Base-by-base conservation (phyloP, 2,888 invertebrate species). In the Atethmia centrago region DNA sequence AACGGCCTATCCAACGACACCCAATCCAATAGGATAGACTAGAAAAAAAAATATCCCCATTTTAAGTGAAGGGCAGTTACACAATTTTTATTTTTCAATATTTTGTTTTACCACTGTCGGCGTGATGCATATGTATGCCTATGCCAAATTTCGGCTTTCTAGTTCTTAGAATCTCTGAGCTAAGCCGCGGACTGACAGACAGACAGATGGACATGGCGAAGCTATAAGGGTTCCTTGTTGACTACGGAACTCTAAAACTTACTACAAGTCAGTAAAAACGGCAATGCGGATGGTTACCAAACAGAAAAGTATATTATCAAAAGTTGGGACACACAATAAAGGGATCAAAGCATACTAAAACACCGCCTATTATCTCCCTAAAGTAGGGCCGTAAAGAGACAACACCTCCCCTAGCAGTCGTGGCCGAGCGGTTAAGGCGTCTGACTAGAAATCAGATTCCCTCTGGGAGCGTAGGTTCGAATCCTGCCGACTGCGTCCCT, bases 401-500 rank as follows among this genome's bases (percentile, higher is more conserved):
- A 42, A 28, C 14, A 14, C 8, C 19, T 45, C 58, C 51, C 58
- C 21, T 7, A 19, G 75, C 79, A 75, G 97, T 97, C 97, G 97
- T 98, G 98, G 98, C 98, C 97, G 98, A 98, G 98, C 97, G 98
- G 98, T 98, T 98, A 98, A 98, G 98, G 98, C 98, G 98, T 97
- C 97, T 98, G 98, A 98, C 97, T 98, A 97, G 98, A 98, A 98
- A 98, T 98, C 98, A 97, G 97, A 97, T 98, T 98, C 98, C 98
- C 98, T 98, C 97, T 98, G 97, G 98, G 97, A 98, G 98, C 98
- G 97, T 97, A 98, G 98, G 98, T 98, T 98, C 98, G 98, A 98
- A 97, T 98, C 98, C 98, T 98, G 97, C 97, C 97, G 97, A 97
- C 98, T 97, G 98, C 98, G 98, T 87, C 5, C 0, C 5, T 9